Evolutionary conservation across 2,797 vertebrate genomes (phyloP).

Genomic region (Enteromius unitaeniatus): DNA sequence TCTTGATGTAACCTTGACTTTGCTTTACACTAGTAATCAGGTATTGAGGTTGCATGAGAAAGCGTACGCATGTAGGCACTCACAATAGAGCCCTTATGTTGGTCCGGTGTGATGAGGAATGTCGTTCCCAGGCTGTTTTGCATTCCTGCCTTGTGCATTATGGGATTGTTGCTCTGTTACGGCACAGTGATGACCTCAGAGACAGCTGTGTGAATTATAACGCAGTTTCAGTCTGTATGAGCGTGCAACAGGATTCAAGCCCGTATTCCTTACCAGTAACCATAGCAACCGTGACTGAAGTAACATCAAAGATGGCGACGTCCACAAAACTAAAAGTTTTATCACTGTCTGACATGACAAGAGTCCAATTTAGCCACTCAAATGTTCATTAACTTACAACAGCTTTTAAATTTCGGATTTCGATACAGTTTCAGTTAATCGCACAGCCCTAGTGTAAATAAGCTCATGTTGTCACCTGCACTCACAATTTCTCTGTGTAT

Average conservation of each 20-base stretch:
- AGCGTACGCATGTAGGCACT: not conserved
- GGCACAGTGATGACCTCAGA: conserved; percentile 25
- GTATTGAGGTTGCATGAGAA: conserved; percentile 8
- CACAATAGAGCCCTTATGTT: conserved; percentile 57
- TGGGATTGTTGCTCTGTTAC: conserved; percentile 46
- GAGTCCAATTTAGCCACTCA: no score
- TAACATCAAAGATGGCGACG: no score
- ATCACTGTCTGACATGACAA: no score
- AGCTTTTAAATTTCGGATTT: no score
- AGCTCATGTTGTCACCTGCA: not conserved
- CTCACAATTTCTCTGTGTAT: conserved; percentile 15
- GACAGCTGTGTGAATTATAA: not conserved
- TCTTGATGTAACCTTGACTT: conserved; percentile 30
- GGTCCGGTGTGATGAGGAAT: conserved; percentile 52
- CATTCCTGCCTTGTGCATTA: conserved; percentile 56
- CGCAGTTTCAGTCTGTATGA: not conserved
- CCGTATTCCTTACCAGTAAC: no score
- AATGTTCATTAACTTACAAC: no score
- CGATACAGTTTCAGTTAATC: no score
- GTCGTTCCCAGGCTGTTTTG: conserved; percentile 57
- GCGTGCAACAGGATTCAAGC: no score
- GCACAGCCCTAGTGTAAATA: not conserved
- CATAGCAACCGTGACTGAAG: no score
- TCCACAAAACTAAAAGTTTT: no score
- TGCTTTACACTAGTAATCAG: not conserved